These are phyloP conservation scores for Mycalesis mineus DNA, from an alignment of 2,888 invertebrate species.

Conservation along the genomic window DNA sequence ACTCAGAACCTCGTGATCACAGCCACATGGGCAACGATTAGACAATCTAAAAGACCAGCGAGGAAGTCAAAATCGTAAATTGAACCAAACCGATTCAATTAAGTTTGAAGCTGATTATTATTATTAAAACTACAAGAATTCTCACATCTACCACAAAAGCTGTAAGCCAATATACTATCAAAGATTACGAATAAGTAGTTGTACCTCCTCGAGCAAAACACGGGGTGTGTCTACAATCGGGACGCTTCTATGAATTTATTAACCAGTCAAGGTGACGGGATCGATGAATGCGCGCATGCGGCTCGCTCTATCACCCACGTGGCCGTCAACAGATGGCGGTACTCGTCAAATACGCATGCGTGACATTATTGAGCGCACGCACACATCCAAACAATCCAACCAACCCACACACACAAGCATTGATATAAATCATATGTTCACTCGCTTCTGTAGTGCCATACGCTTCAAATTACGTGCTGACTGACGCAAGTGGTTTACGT, in stretches of 20 bases:
- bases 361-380: constrained; percentile 64
- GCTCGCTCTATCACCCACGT: constrained; percentile 48
- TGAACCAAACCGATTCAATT: no score
- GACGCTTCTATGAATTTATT: constrained; percentile 67
- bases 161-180: constrained; percentile 4
- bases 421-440: constrained; percentile 71
- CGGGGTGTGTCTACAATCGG: constrained; percentile 32
- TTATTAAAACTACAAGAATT: neutral
- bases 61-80: no score
- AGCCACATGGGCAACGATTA: no score
- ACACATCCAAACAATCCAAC: constrained; percentile 29
- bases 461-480: constrained; percentile 69
- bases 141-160: constrained; percentile 19
- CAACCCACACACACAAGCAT: constrained; percentile 38
- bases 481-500: constrained; percentile 54
- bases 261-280: constrained; percentile 68
- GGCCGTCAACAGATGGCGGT: constrained; percentile 72
- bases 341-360: constrained; percentile 61
- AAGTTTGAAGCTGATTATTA: no score
- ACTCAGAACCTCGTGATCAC: no score
- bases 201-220: constrained; percentile 15
- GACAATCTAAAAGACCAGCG: no score
- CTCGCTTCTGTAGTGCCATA: constrained; percentile 65
- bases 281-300: constrained; percentile 66
- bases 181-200: no score